Conservation (phyloP, 1,140 invertebrate genomes). For the Saxidomus purpurata region DNA sequence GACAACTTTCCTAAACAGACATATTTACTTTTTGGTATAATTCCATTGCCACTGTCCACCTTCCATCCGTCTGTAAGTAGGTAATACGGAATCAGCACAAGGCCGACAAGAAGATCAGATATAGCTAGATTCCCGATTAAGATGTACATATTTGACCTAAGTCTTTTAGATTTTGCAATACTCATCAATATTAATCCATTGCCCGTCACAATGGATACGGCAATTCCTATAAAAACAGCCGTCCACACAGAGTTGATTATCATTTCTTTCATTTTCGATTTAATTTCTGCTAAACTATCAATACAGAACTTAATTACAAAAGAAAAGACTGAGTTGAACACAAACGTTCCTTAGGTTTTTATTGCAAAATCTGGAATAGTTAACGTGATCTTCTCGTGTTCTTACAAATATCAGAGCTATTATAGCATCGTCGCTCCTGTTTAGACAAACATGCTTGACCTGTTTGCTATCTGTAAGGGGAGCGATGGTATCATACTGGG, state of each 20-base stretch:
- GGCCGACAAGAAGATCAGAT: conserved; percentile 16
- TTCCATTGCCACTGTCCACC: neutral
- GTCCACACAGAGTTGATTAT: neutral
- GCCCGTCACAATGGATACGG: neutral
- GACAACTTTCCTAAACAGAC: neutral
- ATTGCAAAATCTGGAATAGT: no score
- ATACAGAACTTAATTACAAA: no score
- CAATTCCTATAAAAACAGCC: neutral
- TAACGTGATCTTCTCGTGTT: no score
- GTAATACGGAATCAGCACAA: neutral
- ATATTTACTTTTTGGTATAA: conserved; percentile 17
- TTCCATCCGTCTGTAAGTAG: neutral
- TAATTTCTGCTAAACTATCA: no score
- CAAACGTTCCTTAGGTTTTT: no score
- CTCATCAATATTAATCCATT: conserved; percentile 4
- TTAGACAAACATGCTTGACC: no score
- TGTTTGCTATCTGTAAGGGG: no score
- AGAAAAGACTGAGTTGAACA: no score
- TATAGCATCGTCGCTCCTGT: no score
- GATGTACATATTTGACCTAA: neutral
- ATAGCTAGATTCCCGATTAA: conserved; percentile 11
- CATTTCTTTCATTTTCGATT: neutral
- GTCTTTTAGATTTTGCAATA: neutral
- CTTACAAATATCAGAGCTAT: no score
- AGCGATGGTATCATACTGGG: no score